Conservation (phyloP, 53 echinoderm and acorn worm genomes). For the Luidia sarsii region DNA sequence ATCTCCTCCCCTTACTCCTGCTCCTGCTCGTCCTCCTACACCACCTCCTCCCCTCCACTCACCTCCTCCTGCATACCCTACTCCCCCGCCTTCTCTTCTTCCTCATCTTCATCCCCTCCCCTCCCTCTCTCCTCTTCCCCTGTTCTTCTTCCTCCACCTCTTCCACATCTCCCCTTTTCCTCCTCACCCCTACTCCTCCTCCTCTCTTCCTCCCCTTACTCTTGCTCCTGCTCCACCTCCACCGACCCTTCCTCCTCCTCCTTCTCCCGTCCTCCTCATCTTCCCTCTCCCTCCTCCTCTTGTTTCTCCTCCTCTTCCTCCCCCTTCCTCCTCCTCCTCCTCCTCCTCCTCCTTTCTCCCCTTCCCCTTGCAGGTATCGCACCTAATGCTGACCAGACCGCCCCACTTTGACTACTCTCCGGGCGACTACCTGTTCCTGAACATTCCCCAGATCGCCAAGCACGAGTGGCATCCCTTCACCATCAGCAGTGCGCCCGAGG, state of each 20-base stretch:
- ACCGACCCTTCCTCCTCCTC: neutral
- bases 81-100: too few relatives aligned
- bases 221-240: neutral
- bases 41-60: too few relatives aligned
- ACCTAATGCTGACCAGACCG: constrained; percentile 70
- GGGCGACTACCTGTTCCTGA: constrained; percentile 73
- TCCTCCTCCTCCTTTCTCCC: neutral
- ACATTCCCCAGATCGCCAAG: constrained; percentile 69
- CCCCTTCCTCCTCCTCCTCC: neutral
- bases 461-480: constrained; percentile 91
- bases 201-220: neutral
- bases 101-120: too few relatives aligned
- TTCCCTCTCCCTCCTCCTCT: neutral
- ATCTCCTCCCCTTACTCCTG: too few relatives aligned
- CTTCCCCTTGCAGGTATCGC: constrained; percentile 59
- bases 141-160: too few relatives aligned
- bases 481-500: constrained; percentile 80
- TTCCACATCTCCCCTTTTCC: too few relatives aligned
- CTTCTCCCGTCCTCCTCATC: neutral
- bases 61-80: too few relatives aligned
- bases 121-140: too few relatives aligned
- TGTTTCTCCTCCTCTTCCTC: neutral
- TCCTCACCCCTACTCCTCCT: neutral
- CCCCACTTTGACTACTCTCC: constrained; percentile 68
- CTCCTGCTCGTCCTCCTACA: too few relatives aligned